phyloP scores from a whole-genome alignment of 2,113 vertebrate genomes.

The Crotophaga sulcirostris region DNA sequence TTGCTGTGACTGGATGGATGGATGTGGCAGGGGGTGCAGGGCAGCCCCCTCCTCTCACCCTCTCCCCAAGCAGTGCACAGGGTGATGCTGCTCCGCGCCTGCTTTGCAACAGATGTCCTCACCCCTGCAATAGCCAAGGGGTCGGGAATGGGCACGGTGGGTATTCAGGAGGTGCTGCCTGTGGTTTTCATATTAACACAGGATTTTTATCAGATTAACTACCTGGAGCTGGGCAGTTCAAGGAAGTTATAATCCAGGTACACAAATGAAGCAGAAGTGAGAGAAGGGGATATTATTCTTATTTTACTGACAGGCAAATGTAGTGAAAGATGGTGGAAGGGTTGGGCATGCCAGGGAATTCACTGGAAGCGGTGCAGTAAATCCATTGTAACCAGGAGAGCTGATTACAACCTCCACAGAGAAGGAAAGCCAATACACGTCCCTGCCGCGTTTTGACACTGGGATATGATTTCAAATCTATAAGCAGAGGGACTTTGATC shows the following conservation, averaged over 20 bases:
- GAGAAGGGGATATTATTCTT: background rate
- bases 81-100: background rate
- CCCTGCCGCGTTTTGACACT: fast-evolving
- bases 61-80: background rate
- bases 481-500: background rate
- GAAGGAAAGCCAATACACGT: background rate
- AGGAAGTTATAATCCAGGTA: background rate
- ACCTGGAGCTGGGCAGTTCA: background rate
- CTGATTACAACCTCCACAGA: background rate
- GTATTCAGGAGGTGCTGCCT: background rate
- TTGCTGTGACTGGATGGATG: no score
- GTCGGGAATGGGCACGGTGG: fast-evolving
- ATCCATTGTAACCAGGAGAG: background rate
- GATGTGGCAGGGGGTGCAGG: background rate
- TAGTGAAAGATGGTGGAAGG: background rate
- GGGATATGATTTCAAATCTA: background rate
- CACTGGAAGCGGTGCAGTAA: background rate
- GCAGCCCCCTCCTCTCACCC: background rate
- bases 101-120: no score
- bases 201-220: no score
- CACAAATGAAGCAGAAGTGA: background rate
- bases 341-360: background rate
- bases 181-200: fast-evolving
- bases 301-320: background rate
- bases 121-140: fast-evolving